Evolutionary conservation across 2,113 vertebrate genomes (phyloP), one percentile per base, ranked within the genome.

Genomic region (Hemicordylus capensis): DNA sequence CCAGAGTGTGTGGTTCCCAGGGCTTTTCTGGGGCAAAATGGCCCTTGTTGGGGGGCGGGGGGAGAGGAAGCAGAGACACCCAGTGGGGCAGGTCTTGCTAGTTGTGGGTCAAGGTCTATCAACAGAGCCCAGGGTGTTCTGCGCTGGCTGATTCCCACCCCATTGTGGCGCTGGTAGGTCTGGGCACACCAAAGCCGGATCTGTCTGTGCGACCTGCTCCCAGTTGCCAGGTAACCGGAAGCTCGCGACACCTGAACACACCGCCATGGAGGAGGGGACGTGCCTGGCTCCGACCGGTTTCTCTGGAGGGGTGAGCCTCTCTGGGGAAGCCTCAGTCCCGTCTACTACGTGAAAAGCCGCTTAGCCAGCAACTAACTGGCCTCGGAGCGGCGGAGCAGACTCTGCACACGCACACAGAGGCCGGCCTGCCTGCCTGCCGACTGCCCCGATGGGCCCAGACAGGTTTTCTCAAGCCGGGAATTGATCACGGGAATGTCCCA

Each of bases 391-490:
- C 1, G 70, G 3, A 48, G 22, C 19, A 19, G 14, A 20, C 9
- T 6, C 4, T 1, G 1, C 10, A 4, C 15, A n/a, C 19, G 2
- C 58, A 28, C 7, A 4, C 4, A 6, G 6, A 22, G 8, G 31
- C 19, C 44, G 0, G 22, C 37, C 4, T 20, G 22, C 15, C 59
- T 24, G 14, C 75, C 59, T 4, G 11, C 34, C 7, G 66, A 37
- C 66, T 6, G n/a, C 66, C n/a, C 66, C 5, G 17, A 48, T 56
- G 58, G 72, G 66, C 34, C 70, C 70, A 64, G 59, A 64, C 31
- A 64, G 59, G 70, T 39, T 76, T 83, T 63, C 63, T 63, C 83
- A 44, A 44, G 1, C 12, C 58, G 74, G 83, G 48, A 56, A 19
- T 44, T 56, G 28, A 14, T 15, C 46, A 37, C 0, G 59, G 73